A percentile compares a stretch with the other conserved stretches of the same genome.
Conservation (phyloP, 2,797 vertebrate genomes). For the Hydrocynus forskahlii region DNA sequence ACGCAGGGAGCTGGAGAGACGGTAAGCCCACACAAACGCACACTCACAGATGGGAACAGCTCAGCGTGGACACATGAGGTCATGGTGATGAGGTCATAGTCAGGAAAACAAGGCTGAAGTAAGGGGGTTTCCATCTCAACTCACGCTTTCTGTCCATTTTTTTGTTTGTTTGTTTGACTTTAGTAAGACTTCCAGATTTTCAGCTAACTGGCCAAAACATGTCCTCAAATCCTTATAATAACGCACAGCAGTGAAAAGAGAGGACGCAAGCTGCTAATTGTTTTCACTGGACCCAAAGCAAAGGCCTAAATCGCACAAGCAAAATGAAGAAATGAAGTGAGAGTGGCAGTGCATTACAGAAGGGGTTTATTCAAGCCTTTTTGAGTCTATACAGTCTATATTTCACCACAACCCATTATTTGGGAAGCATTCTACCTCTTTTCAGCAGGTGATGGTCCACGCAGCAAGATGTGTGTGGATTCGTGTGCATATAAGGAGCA, state of each 20-base stretch:
- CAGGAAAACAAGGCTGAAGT: constrained; percentile 15
- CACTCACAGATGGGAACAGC: constrained; percentile 46
- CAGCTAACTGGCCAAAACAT: not conserved
- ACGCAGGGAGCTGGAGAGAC: constrained; percentile 9
- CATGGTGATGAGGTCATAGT: constrained; percentile 36
- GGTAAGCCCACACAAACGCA: constrained; percentile 22
- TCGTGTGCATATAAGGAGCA: not conserved
- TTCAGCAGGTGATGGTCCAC: constrained; percentile 48
- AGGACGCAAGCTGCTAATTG: constrained; percentile 29
- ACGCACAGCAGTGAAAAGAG: constrained; percentile 7
- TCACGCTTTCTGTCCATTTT: not conserved
- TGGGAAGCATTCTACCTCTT: constrained; percentile 15
- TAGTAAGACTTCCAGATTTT: constrained; percentile 15
- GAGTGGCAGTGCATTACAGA: not conserved
- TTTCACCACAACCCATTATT: constrained; percentile 32
- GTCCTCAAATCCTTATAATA: constrained; percentile 33
- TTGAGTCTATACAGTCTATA: constrained; percentile 8
- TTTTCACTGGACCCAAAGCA: constrained; percentile 33
- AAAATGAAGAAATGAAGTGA: not conserved
- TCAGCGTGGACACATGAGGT: constrained; percentile 18
- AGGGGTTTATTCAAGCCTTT: constrained; percentile 1
- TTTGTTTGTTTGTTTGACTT: constrained; percentile 34
- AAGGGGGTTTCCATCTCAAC: not conserved
- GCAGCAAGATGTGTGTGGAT: constrained; percentile 37
- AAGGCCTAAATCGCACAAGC: not conserved